phyloP scores from a whole-genome alignment of 2,797 vertebrate species.

The Megalops cyprinoides region DNA sequence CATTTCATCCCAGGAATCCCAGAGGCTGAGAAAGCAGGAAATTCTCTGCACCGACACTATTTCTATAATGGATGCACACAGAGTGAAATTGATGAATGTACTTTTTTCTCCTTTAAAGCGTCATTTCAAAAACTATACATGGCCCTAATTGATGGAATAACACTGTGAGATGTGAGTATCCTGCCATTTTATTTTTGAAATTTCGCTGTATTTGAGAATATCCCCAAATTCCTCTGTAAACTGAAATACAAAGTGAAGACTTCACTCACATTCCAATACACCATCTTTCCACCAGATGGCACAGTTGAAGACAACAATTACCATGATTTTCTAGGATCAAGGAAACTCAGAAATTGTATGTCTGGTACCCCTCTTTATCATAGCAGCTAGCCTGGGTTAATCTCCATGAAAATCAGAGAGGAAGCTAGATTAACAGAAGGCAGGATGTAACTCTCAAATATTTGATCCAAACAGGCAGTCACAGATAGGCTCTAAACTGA shows the following conservation, averaged over 20 bases:
- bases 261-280: too few relatives aligned
- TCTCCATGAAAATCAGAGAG: conserved; percentile 6
- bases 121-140: conserved; percentile 85
- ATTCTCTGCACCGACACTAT: conserved; percentile 68
- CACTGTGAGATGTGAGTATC: conserved; percentile 95
- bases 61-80: conserved; percentile 88
- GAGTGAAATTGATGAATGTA: conserved; percentile 73
- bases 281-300: conserved; percentile 5
- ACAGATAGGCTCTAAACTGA: too few relatives aligned
- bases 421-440: not conserved
- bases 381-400: not conserved
- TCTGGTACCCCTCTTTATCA: not conserved
- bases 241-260: too few relatives aligned
- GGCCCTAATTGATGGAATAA: conserved; percentile 91
- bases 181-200: conserved; percentile 8
- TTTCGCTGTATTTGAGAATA: too few relatives aligned
- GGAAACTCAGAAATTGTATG: not conserved
- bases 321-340: not conserved
- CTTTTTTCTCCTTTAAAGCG: conserved; percentile 65
- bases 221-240: too few relatives aligned
- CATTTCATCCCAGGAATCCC: conserved; percentile 69
- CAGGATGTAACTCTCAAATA: not conserved
- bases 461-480: not conserved
- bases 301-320: not conserved
- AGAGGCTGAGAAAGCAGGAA: conserved; percentile 76